These are phyloP conservation scores for Colinus virginianus DNA, from an alignment of 2,113 vertebrate genomes.

Conservation along the genomic window DNA sequence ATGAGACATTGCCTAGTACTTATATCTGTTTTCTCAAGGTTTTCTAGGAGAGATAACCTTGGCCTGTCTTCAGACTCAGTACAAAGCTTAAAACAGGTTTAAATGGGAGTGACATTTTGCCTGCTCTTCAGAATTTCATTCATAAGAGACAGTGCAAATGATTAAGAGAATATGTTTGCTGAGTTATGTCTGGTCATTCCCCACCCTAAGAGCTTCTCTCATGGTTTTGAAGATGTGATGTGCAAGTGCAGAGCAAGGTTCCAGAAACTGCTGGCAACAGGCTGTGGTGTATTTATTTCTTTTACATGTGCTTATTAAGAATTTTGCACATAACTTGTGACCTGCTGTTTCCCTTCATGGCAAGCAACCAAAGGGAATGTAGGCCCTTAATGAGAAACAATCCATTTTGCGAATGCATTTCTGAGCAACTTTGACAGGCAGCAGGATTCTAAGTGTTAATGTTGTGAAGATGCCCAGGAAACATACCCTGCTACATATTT, in stretches of 20 bases:
- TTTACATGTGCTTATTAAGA: conserved; percentile 13
- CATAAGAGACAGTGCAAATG: background rate
- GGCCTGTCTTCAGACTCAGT: background rate
- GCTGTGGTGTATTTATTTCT: background rate
- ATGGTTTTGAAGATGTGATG: background rate
- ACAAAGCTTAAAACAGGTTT: background rate
- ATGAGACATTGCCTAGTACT: background rate
- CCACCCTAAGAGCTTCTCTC: background rate
- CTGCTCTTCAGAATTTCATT: background rate
- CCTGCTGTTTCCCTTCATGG: conserved; percentile 10
- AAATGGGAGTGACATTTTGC: background rate
- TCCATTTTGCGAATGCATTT: conserved; percentile 10
- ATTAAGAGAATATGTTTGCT: background rate
- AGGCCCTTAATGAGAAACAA: conserved; percentile 25
- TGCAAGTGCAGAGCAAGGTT: background rate
- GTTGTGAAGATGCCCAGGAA: background rate
- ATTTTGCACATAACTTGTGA: conserved; percentile 28
- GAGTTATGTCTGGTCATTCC: background rate
- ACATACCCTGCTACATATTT: background rate
- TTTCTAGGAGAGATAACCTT: background rate
- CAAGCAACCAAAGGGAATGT: background rate
- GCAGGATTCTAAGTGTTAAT: background rate
- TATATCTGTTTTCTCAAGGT: background rate
- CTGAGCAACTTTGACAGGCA: background rate
- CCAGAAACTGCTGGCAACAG: background rate